Base-by-base conservation (phyloP, 2,797 vertebrate genomes). In the Lepus oiostolus region DNA sequence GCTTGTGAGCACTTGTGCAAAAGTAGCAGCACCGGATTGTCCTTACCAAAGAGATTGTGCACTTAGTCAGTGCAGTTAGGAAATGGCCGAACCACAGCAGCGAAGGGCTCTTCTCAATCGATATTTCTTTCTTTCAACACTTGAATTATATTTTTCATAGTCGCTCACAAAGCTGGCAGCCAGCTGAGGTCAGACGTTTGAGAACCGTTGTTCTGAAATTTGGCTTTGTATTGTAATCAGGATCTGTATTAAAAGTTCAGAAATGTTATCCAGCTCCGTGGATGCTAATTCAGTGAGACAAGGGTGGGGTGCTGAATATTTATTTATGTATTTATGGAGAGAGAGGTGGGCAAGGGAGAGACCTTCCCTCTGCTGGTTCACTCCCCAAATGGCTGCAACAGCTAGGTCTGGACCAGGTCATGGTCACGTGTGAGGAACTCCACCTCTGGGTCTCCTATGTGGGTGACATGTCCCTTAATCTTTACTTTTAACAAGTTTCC, bases 111-210 rank as follows among this genome's bases (percentile, higher is more conserved):
- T 38, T 19, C 14, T 81, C 22, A 50, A 13, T 38, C 17, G 11
- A 67, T 62, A 10, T 67, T 79, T 95, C 9, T 74, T 67, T 81
- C 28, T 92, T 86, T 62, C 79, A 75, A 83, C 63, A 42, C 30
- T 58, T 90, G 54, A 77, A 52, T 70, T 76, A 0, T 88, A 67
- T 93, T 88, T 94, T 58, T 82, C 75, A 58, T 83, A 50, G 30
- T 32, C 63, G 8, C 72, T 85, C 35, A n/a, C 7, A 85, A 88
- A 84, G 7, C 38, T 60, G 21, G 30, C 24, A 54, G 81, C 32
- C 91, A 87, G 38, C 65, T 70, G 35, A 82, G 32, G 8, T 77
- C 52, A 85, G 16, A 75, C 26, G 54, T 71, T 88, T 80, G n/a
- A 77, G 24, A 62, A 58, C 68, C 42, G 14, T 54, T 10, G 12